Evolutionary conservation across 2,797 vertebrate genomes (phyloP).

Genomic region (Brachymystax lenok): DNA sequence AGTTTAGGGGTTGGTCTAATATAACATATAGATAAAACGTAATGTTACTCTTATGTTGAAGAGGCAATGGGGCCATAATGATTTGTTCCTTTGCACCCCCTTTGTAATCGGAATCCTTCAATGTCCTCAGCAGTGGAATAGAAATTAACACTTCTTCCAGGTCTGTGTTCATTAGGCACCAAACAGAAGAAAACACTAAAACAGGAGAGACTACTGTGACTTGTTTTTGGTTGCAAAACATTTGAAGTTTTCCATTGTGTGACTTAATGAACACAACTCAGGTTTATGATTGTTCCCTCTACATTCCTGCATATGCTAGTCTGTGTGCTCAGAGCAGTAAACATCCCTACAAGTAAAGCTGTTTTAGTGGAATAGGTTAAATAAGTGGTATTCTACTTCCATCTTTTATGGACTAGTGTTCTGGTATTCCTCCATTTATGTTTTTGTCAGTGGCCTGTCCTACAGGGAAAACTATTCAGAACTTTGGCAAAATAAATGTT

Average conservation of each 20-base stretch:
- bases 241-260: neutral
- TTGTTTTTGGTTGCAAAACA: neutral
- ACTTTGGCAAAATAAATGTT: no score
- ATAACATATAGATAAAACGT: no score
- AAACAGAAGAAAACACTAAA: neutral
- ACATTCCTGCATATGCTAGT: conserved; percentile 46
- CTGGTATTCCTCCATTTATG: neutral
- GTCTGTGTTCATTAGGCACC: neutral
- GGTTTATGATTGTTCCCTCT: conserved; percentile 25
- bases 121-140: no score
- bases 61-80: no score
- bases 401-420: neutral
- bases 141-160: neutral
- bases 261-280: neutral
- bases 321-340: conserved; percentile 38
- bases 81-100: no score
- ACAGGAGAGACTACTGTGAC: neutral
- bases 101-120: no score
- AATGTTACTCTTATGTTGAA: no score
- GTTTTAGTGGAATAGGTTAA: conserved; percentile 9
- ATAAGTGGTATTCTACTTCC: conserved; percentile 13
- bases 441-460: neutral
- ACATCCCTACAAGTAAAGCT: neutral
- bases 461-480: no score
- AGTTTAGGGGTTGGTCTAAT: neutral